Evolutionary conservation across 2,888 invertebrate genomes (phyloP).

Genomic region (Acronicta leporina): DNA sequence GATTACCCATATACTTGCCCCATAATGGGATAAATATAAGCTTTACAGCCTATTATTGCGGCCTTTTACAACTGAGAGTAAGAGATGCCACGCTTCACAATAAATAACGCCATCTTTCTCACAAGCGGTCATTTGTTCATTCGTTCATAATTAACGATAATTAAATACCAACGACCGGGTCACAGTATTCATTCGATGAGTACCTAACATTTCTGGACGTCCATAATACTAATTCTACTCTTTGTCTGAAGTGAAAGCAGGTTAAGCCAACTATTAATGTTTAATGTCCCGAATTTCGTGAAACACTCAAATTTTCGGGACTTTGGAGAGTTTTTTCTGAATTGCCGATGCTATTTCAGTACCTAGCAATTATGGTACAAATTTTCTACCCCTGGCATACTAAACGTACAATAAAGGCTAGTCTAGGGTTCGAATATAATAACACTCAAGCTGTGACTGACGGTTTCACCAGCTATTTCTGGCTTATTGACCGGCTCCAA

Average conservation of each 20-base stretch:
- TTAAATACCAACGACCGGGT: slow-evolving; percentile 7
- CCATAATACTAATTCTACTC: slow-evolving; percentile 14
- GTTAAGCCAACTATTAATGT: slow-evolving; percentile 39
- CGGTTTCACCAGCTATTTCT: no score
- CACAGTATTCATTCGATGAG: slow-evolving; percentile 5
- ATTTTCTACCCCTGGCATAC: slow-evolving; percentile 4
- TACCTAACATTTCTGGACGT: slow-evolving; percentile 1
- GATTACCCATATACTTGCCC: no score
- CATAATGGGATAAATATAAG: no score
- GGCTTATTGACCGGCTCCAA: no score
- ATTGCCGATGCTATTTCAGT: slow-evolving; percentile 20
- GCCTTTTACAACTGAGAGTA: no score
- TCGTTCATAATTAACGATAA: no score
- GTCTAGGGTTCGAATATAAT: slow-evolving; percentile 4
- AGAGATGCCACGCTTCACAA: no score
- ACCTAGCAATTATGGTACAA: slow-evolving; percentile 13
- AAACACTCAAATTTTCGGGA: slow-evolving; percentile 28
- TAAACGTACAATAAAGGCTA: slow-evolving; percentile 15
- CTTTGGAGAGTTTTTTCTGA: slow-evolving; percentile 14
- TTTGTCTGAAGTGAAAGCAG: slow-evolving; percentile 20
- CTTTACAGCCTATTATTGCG: no score
- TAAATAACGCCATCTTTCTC: no score
- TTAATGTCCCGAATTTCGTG: slow-evolving; percentile 33
- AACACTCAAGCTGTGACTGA: no score
- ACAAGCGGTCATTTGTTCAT: no score